Conservation (phyloP, 2,113 vertebrate genomes). For the Lethenteron camtschaticum region DNA sequence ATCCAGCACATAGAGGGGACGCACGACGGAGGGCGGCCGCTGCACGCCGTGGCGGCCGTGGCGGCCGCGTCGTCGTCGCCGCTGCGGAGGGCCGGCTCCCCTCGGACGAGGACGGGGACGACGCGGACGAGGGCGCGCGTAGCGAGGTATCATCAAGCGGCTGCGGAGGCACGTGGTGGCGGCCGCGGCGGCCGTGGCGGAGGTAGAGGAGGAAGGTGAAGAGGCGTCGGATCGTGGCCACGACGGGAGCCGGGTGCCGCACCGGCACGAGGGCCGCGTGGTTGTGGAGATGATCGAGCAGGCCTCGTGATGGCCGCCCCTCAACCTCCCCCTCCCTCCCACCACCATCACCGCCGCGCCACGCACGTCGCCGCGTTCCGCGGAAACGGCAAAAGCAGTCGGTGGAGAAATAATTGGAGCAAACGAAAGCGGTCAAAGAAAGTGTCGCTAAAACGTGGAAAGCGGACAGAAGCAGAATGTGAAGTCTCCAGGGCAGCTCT, state of each 20-base stretch:
- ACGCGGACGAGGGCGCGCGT: constrained; percentile 57
- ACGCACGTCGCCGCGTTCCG: constrained; percentile 5
- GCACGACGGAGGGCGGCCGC: constrained; percentile 34
- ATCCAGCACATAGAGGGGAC: constrained; percentile 98
- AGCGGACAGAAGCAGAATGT: too few species aligned
- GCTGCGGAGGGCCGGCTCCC: constrained; percentile 28
- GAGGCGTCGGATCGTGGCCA: not conserved
- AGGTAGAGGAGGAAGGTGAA: not conserved
- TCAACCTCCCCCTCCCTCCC: constrained; percentile 16
- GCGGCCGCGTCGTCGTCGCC: constrained; percentile 42
- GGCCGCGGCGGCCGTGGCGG: constrained; percentile 16
- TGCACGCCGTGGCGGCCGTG: constrained; percentile 50
- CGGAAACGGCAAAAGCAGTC: too few species aligned
- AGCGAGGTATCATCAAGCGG: constrained; percentile 25
- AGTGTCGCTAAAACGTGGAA: too few species aligned
- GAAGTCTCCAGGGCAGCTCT: too few species aligned
- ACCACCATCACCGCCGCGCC: not conserved
- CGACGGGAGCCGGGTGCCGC: constrained; percentile 6
- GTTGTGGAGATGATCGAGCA: constrained; percentile 15
- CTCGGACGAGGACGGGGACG: constrained; percentile 56
- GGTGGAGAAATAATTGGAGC: too few species aligned
- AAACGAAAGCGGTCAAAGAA: too few species aligned
- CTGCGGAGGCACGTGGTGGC: constrained; percentile 37
- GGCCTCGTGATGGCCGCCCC: constrained; percentile 10
- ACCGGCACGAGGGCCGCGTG: constrained; percentile 8